A percentile compares a stretch with the other conserved stretches of the same genome.
phyloP scores from a whole-genome alignment of 2,888 invertebrate species.

The Escarpia spicata region DNA sequence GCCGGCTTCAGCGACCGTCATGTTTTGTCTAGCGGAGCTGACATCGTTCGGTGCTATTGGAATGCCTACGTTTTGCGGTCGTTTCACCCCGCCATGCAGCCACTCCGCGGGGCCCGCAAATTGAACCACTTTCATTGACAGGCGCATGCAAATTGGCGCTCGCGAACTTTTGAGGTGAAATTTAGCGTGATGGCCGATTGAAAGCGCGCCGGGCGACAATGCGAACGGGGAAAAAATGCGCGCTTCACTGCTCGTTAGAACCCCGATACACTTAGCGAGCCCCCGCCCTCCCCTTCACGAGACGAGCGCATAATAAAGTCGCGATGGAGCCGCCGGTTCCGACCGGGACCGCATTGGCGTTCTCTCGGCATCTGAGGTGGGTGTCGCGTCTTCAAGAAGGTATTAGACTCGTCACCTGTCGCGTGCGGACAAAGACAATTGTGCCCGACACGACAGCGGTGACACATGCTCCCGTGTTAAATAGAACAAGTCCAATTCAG shows the following conservation, averaged over 20 bases:
- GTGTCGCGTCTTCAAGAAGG: conserved; percentile 4
- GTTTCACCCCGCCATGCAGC: neutral
- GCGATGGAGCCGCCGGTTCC: neutral
- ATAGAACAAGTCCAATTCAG: neutral
- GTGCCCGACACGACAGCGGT: neutral
- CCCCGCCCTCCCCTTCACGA: neutral
- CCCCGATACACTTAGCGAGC: neutral
- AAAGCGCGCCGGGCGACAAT: neutral
- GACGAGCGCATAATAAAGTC: neutral
- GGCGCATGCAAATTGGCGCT: conserved; percentile 11
- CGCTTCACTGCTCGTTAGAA: conserved; percentile 4
- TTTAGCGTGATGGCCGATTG: conserved; percentile 16
- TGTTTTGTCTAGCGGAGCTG: neutral
- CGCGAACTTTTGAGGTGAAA: neutral
- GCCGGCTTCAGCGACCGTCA: neutral
- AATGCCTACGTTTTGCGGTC: neutral
- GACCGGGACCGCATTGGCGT: neutral
- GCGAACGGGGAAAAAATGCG: neutral
- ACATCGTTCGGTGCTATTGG: neutral
- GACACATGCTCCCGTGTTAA: neutral
- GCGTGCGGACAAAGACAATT: conserved; percentile 13
- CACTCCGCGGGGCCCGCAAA: neutral
- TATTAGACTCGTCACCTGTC: conserved; percentile 7
- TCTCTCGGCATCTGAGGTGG: neutral
- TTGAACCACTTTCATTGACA: conserved; percentile 13